Percentiles rank a stretch among this genome's conserved stretches.
These are phyloP conservation scores for Porites rus DNA, from an alignment of 92 coral and sea anemone genomes.

Conservation along the genomic window DNA sequence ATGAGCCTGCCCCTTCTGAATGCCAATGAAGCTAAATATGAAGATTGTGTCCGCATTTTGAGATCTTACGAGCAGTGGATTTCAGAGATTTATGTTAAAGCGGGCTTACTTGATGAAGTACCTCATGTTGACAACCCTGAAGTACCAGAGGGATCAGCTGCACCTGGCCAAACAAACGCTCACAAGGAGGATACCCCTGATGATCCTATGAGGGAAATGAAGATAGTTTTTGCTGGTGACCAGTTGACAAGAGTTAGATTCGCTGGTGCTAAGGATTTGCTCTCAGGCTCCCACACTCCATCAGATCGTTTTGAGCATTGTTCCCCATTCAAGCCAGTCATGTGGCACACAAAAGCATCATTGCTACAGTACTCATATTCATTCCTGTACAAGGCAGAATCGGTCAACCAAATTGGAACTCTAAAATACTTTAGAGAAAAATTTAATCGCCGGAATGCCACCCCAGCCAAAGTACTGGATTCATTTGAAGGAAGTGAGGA, in stretches of 20 bases:
- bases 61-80: slow-evolving; percentile 61
- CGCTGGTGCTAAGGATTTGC: slow-evolving; percentile 72
- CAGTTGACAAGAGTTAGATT: slow-evolving; percentile 63
- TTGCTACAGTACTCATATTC: slow-evolving; percentile 67
- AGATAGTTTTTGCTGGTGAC: slow-evolving; percentile 55
- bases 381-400: slow-evolving; percentile 77
- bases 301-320: slow-evolving; percentile 61
- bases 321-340: slow-evolving; percentile 72
- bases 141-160: slow-evolving; percentile 60
- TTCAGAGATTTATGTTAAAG: slow-evolving; percentile 59
- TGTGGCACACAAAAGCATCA: slow-evolving; percentile 79
- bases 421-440: slow-evolving; percentile 80
- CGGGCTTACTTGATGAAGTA: slow-evolving; percentile 61
- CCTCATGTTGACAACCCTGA: slow-evolving; percentile 57
- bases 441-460: slow-evolving; percentile 35
- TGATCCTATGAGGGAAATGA: slow-evolving; percentile 75
- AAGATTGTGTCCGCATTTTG: slow-evolving; percentile 66
- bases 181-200: slow-evolving; percentile 53
- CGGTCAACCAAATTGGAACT: slow-evolving; percentile 71
- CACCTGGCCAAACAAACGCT: slow-evolving; percentile 70
- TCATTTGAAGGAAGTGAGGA: slow-evolving; percentile 40
- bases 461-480: slow-evolving; percentile 78
- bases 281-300: slow-evolving; percentile 80
- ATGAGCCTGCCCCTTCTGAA: slow-evolving; percentile 60
- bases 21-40: slow-evolving; percentile 72